A percentile compares a stretch with the other conserved stretches of the same genome.
phyloP scores from a whole-genome alignment of 2,113 vertebrate genomes.

The Okapia johnstoni region DNA sequence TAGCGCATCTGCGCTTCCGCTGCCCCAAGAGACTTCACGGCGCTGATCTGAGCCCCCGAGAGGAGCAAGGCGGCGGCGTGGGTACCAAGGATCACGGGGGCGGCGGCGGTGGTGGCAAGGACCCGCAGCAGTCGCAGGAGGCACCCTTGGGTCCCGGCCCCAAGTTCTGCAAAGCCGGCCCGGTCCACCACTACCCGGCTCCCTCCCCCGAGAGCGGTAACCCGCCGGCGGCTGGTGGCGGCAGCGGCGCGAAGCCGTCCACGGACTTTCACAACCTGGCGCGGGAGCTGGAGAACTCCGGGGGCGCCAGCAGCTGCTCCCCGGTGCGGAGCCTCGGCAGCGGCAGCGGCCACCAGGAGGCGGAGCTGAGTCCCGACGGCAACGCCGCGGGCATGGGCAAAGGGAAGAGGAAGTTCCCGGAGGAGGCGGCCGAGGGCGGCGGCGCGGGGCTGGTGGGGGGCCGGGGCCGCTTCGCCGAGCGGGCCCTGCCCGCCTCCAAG shows the following conservation, averaged over 20 bases:
- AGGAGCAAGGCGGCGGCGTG: slow-evolving; percentile 77
- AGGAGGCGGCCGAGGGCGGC: slow-evolving; percentile 64
- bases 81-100: slow-evolving; percentile 74
- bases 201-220: slow-evolving; percentile 53
- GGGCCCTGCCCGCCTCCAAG: slow-evolving; percentile 81
- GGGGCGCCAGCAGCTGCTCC: slow-evolving; percentile 62
- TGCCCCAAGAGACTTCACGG: slow-evolving; percentile 93
- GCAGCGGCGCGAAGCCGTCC: slow-evolving; percentile 84
- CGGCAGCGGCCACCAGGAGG: slow-evolving; percentile 56
- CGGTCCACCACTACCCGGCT: slow-evolving; percentile 68
- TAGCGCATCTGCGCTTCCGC: slow-evolving; percentile 94
- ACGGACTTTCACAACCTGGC: slow-evolving; percentile 97
- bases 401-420: slow-evolving; percentile 86
- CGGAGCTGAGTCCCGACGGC: slow-evolving; percentile 65
- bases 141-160: slow-evolving; percentile 38
- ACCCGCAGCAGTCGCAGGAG: slow-evolving; percentile 78
- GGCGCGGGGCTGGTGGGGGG: not conserved
- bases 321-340: slow-evolving; percentile 20
- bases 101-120: slow-evolving; percentile 70
- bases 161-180: slow-evolving; percentile 74
- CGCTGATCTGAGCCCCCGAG: slow-evolving; percentile 63
- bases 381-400: slow-evolving; percentile 46
- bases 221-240: slow-evolving; percentile 48
- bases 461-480: slow-evolving; percentile 58
- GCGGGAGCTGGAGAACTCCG: slow-evolving; percentile 90